Base-by-base conservation (phyloP, 2,113 vertebrate species). In the Narcine bancroftii region DNA sequence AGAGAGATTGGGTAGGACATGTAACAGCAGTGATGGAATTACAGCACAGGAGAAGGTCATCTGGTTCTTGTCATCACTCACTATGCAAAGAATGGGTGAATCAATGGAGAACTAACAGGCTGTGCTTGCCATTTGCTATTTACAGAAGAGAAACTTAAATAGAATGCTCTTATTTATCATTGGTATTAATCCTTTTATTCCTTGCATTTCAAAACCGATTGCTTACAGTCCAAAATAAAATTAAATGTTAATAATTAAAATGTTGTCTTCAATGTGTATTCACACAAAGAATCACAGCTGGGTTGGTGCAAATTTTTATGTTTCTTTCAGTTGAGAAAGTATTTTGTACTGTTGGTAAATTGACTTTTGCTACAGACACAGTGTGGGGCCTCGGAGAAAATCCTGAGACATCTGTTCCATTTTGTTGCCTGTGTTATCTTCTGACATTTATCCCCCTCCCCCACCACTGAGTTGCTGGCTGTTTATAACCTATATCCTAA, bases 361-460 rank as follows among this genome's bases (percentile, higher is more conserved):
- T 66, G 63, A 91, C 89, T 91, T 69, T 91, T 91, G 89, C 66
- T 91, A 69, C 89, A 91, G 89, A 29, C 42, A 91, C 65, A 91
- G 39, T 69, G 66, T 33, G 63, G 42, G 29, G 89, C 89, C 65
- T 45, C 39, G 17, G 89, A 29, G 21, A 69, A 91, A 53, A 69
- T 45, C 24, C 26, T 47, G 63, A 33, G 89, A 66, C 89, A 91
- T 42, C 63, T 69, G 89, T 29, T 91, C 36, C 42, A 81, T 50
- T 91, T 91, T 91, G 39, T 69, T 13, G 21, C 24, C 89, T 17
- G 26, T 69, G 47, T 91, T 91, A 91, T 39, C 15, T 91, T 69
- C 60, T 91, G 7, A 26, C 60, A 89, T 17, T 91, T 13, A 91
- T 33, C 36, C 39, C 89, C 89, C 9, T 91, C 63, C 89, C 63